These are phyloP conservation scores for Picus viridis DNA, from an alignment of 2,797 vertebrate species.

Conservation along the genomic window DNA sequence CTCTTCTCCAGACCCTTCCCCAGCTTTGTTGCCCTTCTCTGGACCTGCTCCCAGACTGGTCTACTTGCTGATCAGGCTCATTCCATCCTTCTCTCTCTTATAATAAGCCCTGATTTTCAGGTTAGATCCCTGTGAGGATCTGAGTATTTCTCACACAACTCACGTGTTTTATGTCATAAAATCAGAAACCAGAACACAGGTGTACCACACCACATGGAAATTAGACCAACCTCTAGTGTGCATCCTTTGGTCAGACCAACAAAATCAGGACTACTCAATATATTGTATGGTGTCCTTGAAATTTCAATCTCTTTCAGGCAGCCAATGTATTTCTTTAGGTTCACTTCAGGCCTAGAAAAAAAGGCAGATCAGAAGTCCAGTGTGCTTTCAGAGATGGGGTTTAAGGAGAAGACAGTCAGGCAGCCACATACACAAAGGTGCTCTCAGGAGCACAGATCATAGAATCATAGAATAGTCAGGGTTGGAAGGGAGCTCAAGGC, in stretches of 20 bases:
- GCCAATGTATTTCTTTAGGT: constrained; percentile 88
- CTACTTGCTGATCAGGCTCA: not conserved
- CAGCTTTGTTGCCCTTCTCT: too few species aligned
- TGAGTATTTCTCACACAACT: not conserved
- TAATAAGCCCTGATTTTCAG: not conserved
- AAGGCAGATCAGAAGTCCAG: not conserved
- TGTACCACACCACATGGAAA: not conserved
- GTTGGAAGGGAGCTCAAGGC: too few species aligned
- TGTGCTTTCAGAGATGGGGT: not conserved
- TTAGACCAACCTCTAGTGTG: constrained; percentile 82
- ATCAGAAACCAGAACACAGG: not conserved
- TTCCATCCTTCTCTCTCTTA: not conserved
- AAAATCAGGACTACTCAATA: constrained; percentile 93
- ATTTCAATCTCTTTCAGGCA: constrained; percentile 97
- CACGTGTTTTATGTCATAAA: not conserved
- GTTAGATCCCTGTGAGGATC: not conserved
- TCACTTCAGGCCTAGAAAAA: constrained; percentile 89
- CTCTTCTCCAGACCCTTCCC: too few species aligned
- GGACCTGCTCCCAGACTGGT: not conserved
- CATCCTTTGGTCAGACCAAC: constrained; percentile 95
- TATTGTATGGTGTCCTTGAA: constrained; percentile 93
- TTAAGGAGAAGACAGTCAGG: not conserved
- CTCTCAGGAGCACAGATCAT: not conserved
- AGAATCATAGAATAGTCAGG: too few species aligned
- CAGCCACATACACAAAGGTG: not conserved